These are phyloP conservation scores for Odontothrips loti DNA, from an alignment of 2,888 invertebrate genomes.

Conservation along the genomic window DNA sequence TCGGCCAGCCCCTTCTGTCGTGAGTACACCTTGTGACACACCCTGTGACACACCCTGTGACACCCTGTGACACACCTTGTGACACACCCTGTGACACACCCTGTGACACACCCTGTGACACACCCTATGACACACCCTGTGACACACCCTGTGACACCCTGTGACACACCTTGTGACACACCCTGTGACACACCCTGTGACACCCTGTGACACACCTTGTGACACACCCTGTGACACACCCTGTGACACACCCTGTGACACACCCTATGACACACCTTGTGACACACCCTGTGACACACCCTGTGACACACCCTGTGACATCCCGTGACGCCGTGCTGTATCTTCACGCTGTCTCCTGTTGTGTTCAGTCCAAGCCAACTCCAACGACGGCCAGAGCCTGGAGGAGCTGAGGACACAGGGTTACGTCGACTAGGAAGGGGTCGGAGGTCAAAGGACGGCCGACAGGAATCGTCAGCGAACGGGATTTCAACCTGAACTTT, in stretches of 20 bases:
- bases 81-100: neutral
- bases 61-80: neutral
- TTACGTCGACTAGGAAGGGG: neutral
- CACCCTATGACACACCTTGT: no score
- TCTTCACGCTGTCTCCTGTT: neutral
- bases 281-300: neutral
- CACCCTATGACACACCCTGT: neutral
- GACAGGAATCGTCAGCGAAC: neutral
- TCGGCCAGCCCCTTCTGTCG: constrained; percentile 43
- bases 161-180: neutral
- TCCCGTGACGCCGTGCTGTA: neutral
- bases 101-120: no score
- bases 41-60: neutral
- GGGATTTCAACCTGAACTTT: neutral
- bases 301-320: neutral
- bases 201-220: no score
- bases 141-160: neutral
- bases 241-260: neutral
- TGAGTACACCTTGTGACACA: constrained; percentile 36
- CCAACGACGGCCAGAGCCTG: neutral
- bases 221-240: neutral
- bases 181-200: neutral
- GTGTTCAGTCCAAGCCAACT: neutral
- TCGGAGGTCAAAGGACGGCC: no score
- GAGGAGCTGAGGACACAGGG: neutral